Conservation (phyloP, 2,888 invertebrate genomes). For the Euzetes globulus region DNA sequence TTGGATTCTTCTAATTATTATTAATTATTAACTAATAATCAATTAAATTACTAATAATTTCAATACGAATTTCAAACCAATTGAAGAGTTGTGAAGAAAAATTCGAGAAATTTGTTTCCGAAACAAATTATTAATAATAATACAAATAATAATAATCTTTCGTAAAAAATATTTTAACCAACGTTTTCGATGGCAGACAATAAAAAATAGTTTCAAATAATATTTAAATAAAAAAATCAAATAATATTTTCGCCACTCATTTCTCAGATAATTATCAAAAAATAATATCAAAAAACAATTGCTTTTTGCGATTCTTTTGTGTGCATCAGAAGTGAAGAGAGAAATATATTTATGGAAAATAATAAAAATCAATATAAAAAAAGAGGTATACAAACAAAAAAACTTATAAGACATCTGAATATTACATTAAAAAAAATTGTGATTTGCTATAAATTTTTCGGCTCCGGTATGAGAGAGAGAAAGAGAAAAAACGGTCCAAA, state of each 20-base stretch:
- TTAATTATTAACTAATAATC: not conserved
- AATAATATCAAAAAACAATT: not conserved
- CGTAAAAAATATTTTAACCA: too few species aligned
- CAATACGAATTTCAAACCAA: not conserved
- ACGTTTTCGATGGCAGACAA: too few species aligned
- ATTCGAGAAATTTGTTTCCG: not conserved
- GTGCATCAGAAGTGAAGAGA: constrained; percentile 9
- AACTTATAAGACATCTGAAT: not conserved
- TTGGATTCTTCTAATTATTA: not conserved
- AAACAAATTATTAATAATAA: not conserved
- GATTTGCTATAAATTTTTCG: constrained; percentile 7
- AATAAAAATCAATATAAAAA: not conserved
- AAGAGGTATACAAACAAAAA: not conserved
- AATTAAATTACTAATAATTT: not conserved
- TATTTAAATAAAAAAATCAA: not conserved
- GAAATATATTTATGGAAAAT: not conserved
- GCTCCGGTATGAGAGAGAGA: not conserved
- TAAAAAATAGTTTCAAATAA: too few species aligned
- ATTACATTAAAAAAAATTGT: not conserved
- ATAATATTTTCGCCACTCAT: not conserved
- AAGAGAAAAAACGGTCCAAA: too few species aligned
- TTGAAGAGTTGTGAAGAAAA: not conserved
- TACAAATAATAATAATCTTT: not conserved
- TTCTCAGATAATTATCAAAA: not conserved
- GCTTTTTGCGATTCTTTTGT: constrained; percentile 2